Evolutionary conservation across 2,113 vertebrate species (phyloP).

Genomic region (Petaurus breviceps): DNA sequence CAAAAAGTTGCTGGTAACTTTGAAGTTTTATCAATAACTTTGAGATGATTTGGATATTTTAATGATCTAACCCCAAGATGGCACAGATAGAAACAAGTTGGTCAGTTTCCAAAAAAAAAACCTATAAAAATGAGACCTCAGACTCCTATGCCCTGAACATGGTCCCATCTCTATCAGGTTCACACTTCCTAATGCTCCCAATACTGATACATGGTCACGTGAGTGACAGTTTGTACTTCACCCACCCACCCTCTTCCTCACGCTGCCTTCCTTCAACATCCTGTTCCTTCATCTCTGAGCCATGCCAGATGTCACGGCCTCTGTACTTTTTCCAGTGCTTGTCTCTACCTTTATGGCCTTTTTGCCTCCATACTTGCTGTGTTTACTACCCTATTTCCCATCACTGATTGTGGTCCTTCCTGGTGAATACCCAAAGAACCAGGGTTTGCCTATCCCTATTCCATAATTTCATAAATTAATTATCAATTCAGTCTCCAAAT

Average conservation of each 20-base stretch:
- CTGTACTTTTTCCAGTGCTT: too few relatives aligned
- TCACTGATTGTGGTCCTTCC: background rate
- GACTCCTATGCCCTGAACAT: background rate
- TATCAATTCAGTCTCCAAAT: background rate
- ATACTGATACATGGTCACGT: background rate
- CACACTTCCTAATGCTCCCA: background rate
- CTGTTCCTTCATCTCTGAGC: too few relatives aligned
- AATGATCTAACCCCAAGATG: too few relatives aligned
- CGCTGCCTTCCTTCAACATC: background rate
- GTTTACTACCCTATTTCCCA: background rate
- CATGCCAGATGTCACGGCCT: background rate
- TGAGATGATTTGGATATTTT: background rate
- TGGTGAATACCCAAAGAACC: background rate
- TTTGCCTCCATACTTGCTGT: background rate
- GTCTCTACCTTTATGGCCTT: too few relatives aligned
- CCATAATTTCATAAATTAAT: background rate
- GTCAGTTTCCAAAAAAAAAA: background rate
- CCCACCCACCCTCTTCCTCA: too few relatives aligned
- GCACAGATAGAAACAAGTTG: background rate
- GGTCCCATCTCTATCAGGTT: background rate
- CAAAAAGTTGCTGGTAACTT: background rate
- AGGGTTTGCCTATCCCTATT: too few relatives aligned
- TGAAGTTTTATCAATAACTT: background rate
- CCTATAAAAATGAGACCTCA: background rate
- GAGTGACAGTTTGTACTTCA: background rate